Conservation (phyloP, 2,888 invertebrate species). For the Cerceris rybyensis region DNA sequence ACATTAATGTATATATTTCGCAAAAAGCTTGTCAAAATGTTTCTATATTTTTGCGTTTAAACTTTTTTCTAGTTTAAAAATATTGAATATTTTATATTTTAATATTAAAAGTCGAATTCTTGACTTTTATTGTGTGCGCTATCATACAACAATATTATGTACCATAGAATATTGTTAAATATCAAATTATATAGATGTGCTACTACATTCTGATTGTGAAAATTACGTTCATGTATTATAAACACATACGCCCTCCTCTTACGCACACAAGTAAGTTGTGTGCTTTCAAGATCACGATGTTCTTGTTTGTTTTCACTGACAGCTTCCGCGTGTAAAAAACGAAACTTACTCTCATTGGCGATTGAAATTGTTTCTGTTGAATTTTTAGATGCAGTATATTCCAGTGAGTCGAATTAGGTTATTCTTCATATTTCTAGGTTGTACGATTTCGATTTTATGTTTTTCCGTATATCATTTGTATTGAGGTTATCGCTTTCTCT, state of each 20-base stretch:
- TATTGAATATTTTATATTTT: no score
- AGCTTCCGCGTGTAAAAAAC: constrained; percentile 6
- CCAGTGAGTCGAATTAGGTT: constrained; percentile 64
- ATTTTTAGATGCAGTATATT: constrained; percentile 70
- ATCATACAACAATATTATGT: no score
- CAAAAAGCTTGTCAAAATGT: no score
- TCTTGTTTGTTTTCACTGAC: constrained; percentile 30
- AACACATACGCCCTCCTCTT: not conserved
- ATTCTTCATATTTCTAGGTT: not conserved
- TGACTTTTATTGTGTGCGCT: no score
- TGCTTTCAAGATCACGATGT: not conserved
- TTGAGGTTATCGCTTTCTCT: not conserved
- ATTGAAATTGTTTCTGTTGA: constrained; percentile 12
- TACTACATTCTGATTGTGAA: not conserved
- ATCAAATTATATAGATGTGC: not conserved
- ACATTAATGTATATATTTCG: no score
- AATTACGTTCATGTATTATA: not conserved
- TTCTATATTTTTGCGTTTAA: no score
- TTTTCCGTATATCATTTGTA: not conserved
- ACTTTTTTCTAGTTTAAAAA: no score
- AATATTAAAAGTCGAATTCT: no score
- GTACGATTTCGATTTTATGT: not conserved
- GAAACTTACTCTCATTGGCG: constrained; percentile 8
- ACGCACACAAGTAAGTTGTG: not conserved
- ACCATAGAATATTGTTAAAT: no score